Base-by-base conservation (phyloP, 2,888 invertebrate species). In the Cataglyphis livida region DNA sequence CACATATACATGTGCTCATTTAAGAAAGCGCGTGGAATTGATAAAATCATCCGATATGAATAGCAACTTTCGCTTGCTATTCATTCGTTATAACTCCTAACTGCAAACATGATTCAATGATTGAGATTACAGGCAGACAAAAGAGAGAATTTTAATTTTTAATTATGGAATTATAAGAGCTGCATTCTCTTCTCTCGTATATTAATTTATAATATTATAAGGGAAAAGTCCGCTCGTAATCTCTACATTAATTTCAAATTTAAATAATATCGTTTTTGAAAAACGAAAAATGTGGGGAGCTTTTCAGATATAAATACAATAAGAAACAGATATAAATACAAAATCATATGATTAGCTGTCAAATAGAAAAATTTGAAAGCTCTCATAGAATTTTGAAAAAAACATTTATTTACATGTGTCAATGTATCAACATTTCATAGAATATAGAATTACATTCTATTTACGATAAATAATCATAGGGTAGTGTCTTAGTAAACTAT, bases 21-120 rank as follows among this genome's bases (percentile, higher is more conserved):
- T 25, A 59, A 79, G 44, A 73, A 79, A 44, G 28, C 44, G 18
- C 12, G 32, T 48, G 78, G 44, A 73, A 79, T 44, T 79, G 44
- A 68, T 32, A 70, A 35, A 35, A 41, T 57, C 35, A 48, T 21
- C 28, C 35, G 44, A 32, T 59, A 35, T 15, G 51, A n/a, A n/a
- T n/a, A 51, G 51, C n/a, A 59, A 41, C 32, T 44, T 73, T 79
- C 28, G 57, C 18, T 41, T 32, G 78, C 15, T 10, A 73, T 54
- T 54, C 25, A 73, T 54, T 54, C 25, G 3, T 73, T 32, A 25
- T 32, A 71, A 21, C 12, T 59, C 41, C 12, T 32, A 35, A 73
- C n/a, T 35, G 44, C 32, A 59, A 18, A 54, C n/a, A n/a, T 35
- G 32, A 78, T 70, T 70, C 21, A 78, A 44, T 25, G 18, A 21